Base-by-base conservation (phyloP, 2,888 invertebrate species). In the Sussaba pulchella region DNA sequence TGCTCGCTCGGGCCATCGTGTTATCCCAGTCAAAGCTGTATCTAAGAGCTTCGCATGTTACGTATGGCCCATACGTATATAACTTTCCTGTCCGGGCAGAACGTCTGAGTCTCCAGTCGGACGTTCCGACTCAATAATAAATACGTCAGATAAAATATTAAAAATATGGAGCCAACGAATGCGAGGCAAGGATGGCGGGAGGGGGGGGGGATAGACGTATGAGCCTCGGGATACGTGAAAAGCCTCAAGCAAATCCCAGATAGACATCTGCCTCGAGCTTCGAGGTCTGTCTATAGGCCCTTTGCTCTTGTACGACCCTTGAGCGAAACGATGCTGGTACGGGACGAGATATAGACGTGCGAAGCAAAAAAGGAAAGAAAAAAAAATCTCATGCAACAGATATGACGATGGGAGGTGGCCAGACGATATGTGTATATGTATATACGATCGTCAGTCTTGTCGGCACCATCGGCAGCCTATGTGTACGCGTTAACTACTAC, bases 111-210 rank as follows among this genome's bases (percentile, higher is more conserved):
- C 17, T 14, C 43, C 57, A 31, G 54, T 6, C n/a, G 26, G 41
- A 69, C 66, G 73, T 31, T 59, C 77, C 78, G 79, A 70, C 82
- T 79, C 75, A 77, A 79, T 83, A 82, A 83, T 77, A 83, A 82
- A 79, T 83, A 80, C 82, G 83, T 83, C 83, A 70, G 82, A 70
- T 76, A 77, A 74, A 79, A 70, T 64, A 59, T 64, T 64, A 41
- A 75, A 73, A 67, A 73, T 19, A 10, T 39, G 14, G 12, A 50
- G 52, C 24, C n/a, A n/a, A n/a, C n/a, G n/a, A n/a, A n/a, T n/a
- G n/a, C n/a, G n/a, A n/a, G n/a, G n/a, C n/a, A n/a, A n/a, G n/a
- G n/a, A n/a, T n/a, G n/a, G n/a, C n/a, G n/a, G n/a, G n/a, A n/a
- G n/a, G n/a, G n/a, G n/a, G n/a, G 50, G 61, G 36, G 74, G 26